Evolutionary conservation across 2,113 vertebrate species (phyloP).

Genomic region (Fregata magnificens): DNA sequence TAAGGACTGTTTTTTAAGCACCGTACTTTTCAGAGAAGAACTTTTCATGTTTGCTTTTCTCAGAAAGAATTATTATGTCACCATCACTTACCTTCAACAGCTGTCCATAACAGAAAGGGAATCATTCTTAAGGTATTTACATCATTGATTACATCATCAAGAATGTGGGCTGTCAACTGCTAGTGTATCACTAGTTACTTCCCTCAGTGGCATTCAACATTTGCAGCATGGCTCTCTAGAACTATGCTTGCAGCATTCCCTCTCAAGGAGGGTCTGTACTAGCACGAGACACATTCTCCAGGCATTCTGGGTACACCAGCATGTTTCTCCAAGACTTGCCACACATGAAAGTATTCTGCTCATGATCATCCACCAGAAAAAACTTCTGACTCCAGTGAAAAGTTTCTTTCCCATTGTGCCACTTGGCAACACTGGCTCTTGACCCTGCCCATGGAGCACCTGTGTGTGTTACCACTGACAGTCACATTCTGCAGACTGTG

Average conservation of each 20-base stretch:
- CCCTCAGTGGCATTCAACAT: not conserved
- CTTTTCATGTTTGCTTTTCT: not conserved
- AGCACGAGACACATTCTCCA: rapidly evolving
- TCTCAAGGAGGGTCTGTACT: not conserved
- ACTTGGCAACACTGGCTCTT: not conserved
- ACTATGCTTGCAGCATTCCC: not conserved
- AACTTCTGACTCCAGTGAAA: not conserved
- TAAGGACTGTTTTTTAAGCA: not conserved
- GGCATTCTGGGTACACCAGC: not conserved
- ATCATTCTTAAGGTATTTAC: not conserved
- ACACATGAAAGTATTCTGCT: not conserved
- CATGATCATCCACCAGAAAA: not conserved
- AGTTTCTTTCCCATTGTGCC: not conserved
- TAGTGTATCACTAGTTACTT: not conserved
- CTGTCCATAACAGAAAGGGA: not conserved
- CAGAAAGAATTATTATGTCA: not conserved
- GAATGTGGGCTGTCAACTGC: not conserved
- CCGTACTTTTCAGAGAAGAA: not conserved
- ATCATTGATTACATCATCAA: not conserved
- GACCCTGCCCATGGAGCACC: not conserved
- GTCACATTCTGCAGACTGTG: not conserved
- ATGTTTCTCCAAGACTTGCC: not conserved
- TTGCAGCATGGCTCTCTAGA: not conserved
- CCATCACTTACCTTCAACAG: not conserved
- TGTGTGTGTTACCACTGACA: not conserved